These are phyloP conservation scores for Pluvianellus socialis DNA, from an alignment of 2,113 vertebrate species.

Conservation along the genomic window DNA sequence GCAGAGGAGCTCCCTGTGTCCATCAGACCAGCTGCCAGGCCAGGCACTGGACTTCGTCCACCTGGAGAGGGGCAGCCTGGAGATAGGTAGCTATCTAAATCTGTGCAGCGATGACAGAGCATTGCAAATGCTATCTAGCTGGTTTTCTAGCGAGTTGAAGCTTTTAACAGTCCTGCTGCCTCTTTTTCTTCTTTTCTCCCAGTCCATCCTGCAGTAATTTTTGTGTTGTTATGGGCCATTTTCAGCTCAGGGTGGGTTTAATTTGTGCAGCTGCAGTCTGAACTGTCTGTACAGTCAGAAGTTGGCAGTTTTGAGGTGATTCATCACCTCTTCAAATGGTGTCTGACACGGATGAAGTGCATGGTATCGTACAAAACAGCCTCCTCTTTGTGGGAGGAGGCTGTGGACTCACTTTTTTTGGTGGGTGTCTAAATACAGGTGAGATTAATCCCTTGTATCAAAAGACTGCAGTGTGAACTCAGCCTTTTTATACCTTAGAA, in stretches of 20 bases:
- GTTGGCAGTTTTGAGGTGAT: background rate
- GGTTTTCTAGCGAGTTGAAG: background rate
- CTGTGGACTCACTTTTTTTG: background rate
- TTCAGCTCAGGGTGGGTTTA: background rate
- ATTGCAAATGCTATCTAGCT: background rate
- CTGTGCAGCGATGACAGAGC: background rate
- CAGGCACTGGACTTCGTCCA: background rate
- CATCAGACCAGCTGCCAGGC: background rate
- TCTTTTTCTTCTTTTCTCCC: background rate
- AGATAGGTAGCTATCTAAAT: background rate
- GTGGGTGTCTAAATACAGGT: background rate
- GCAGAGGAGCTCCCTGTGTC: background rate
- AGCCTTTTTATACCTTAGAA: background rate
- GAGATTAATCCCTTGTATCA: background rate
- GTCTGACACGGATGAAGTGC: background rate
- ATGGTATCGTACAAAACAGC: background rate
- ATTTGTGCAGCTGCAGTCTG: background rate
- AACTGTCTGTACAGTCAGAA: background rate
- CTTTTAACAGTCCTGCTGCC: background rate
- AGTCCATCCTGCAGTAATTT: background rate
- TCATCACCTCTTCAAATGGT: background rate
- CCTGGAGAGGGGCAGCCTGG: background rate
- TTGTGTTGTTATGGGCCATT: background rate
- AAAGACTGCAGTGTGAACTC: background rate
- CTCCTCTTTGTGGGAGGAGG: background rate